Percentiles rank a stretch among this genome's conserved stretches.
Evolutionary conservation across 2,113 vertebrate genomes (phyloP).

Genomic region (Chloropsis hardwickii): DNA sequence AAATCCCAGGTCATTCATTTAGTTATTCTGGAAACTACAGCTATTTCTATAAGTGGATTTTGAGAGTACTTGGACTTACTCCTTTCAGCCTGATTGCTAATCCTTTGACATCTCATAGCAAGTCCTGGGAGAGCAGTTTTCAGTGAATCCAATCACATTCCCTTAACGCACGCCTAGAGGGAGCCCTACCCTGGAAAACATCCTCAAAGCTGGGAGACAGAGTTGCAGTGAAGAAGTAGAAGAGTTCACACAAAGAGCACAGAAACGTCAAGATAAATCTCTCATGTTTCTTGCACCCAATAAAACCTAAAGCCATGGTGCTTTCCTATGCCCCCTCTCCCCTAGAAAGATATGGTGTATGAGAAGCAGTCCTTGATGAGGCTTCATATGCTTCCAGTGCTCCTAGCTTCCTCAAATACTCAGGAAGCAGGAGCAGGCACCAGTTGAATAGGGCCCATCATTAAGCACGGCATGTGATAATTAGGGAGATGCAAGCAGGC

Average conservation of each 20-base stretch:
- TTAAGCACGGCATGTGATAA: neutral
- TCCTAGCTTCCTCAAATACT: neutral
- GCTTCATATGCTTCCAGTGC: neutral
- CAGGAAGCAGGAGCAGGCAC: neutral
- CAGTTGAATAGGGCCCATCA: neutral
- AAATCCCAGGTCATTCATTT: neutral
- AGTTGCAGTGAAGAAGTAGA: neutral
- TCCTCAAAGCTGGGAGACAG: neutral
- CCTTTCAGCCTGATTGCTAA: neutral
- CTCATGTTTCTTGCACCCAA: neutral
- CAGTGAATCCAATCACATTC: neutral
- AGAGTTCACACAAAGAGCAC: neutral
- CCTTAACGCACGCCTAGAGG: neutral
- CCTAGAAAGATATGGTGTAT: neutral
- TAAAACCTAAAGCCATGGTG: neutral
- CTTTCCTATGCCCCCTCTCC: neutral
- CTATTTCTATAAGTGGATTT: neutral
- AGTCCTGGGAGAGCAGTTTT: neutral
- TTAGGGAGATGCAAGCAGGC: neutral
- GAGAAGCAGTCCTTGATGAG: neutral
- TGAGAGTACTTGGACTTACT: neutral
- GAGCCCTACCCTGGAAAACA: neutral
- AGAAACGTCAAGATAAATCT: neutral
- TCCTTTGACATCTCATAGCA: neutral
- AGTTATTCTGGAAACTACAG: neutral